Evolutionary conservation across 2,113 vertebrate genomes (phyloP).

Genomic region (Anguilla rostrata): DNA sequence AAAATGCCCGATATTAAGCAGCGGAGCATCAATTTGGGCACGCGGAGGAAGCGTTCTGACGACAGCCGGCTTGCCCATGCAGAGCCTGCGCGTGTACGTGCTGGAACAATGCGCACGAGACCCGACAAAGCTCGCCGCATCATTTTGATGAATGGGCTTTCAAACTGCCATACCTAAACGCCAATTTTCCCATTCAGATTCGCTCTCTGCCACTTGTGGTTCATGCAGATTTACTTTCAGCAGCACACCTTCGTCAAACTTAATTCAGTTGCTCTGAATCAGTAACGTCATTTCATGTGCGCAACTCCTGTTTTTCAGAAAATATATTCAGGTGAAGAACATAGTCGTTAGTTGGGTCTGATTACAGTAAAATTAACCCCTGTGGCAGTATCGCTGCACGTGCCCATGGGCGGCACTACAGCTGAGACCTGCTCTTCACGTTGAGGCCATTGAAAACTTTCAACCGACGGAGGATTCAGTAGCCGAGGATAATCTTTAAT

Average conservation of each 20-base stretch:
- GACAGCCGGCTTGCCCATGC: background rate
- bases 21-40: background rate
- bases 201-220: background rate
- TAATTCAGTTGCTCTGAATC: background rate
- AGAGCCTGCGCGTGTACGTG: background rate
- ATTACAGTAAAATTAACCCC: too few relatives aligned
- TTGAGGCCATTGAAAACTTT: too few relatives aligned
- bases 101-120: background rate
- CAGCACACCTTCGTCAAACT: background rate
- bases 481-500: too few relatives aligned
- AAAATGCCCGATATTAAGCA: background rate
- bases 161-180: background rate
- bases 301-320: background rate
- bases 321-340: background rate
- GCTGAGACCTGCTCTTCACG: too few relatives aligned
- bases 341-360: background rate
- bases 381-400: too few relatives aligned
- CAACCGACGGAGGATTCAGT: too few relatives aligned
- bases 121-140: background rate
- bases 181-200: background rate
- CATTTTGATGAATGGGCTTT: conserved; percentile 3
- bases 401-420: too few relatives aligned
- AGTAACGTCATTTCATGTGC: background rate
- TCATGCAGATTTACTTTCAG: background rate
- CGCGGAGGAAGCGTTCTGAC: background rate